A percentile compares a stretch with the other conserved stretches of the same genome.
Evolutionary conservation across 2,888 invertebrate species (phyloP).

Genomic region (Drosophila imparisetae): DNA sequence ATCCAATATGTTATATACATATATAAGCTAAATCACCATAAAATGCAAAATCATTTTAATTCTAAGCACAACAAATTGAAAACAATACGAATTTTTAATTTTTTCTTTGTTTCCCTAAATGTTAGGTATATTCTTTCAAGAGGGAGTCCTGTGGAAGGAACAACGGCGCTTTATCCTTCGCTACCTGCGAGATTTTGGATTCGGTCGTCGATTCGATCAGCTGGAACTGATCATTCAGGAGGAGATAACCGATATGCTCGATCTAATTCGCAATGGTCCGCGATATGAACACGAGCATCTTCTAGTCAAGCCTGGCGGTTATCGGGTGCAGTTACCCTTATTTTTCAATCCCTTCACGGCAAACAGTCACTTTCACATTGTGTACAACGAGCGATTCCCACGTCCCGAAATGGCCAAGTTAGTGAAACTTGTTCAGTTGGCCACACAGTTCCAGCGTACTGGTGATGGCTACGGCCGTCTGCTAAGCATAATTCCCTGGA

Average conservation of each 20-base stretch:
- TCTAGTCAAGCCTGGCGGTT: conserved; percentile 76
- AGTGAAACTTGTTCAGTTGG: conserved; percentile 82
- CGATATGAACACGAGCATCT: conserved; percentile 84
- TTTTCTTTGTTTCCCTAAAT: neutral
- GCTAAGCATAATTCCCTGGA: conserved; percentile 87
- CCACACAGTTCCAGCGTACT: conserved; percentile 86
- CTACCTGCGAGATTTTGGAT: conserved; percentile 88
- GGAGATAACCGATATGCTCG: conserved; percentile 85
- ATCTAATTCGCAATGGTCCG: conserved; percentile 85
- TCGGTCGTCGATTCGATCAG: conserved; percentile 87
- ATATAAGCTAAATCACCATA: too few species aligned
- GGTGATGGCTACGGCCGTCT: conserved; percentile 87
- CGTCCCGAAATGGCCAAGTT: conserved; percentile 86
- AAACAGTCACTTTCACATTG: conserved; percentile 87
- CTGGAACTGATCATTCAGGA: conserved; percentile 86
- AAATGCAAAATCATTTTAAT: too few species aligned
- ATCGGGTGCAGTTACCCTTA: conserved; percentile 85
- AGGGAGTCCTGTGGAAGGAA: conserved; percentile 88
- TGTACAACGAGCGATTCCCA: conserved; percentile 86
- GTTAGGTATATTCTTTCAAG: conserved; percentile 88
- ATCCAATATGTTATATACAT: too few species aligned
- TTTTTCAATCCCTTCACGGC: conserved; percentile 86
- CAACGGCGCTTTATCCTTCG: conserved; percentile 89
- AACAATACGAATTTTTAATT: too few species aligned
- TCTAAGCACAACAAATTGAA: too few species aligned